Percentiles rank a stretch among this genome's conserved stretches.
Evolutionary conservation across 2,113 vertebrate genomes (phyloP).

Genomic region (Rhabdomys dilectus): DNA sequence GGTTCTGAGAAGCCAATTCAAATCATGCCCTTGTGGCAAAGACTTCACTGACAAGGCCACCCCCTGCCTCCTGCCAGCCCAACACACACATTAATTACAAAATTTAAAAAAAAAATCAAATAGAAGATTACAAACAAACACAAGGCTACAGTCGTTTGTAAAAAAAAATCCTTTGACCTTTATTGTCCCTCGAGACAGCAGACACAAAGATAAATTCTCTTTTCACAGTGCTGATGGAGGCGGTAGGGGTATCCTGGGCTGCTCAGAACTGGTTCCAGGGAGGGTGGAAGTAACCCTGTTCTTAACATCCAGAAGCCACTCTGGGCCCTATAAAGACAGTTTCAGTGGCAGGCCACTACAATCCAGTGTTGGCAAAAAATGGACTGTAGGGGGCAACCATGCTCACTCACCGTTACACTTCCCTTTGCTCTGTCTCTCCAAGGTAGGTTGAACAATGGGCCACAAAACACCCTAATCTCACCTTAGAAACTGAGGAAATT

Average conservation of each 20-base stretch:
- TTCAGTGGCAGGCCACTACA: too few relatives aligned
- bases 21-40: too few relatives aligned
- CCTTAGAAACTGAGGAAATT: too few relatives aligned
- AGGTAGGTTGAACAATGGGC: fast-evolving
- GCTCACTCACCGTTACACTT: not conserved
- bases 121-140: not conserved
- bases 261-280: not conserved
- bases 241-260: not conserved
- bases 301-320: fast-evolving
- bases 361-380: fast-evolving
- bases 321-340: not conserved
- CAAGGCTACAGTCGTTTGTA: not conserved
- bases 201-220: not conserved
- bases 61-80: not conserved
- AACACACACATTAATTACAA: not conserved
- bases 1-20: not conserved
- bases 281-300: fast-evolving
- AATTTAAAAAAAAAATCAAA: not conserved
- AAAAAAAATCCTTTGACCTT: not conserved
- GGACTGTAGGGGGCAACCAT: fast-evolving
- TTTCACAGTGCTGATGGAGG: too few relatives aligned
- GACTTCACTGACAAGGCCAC: too few relatives aligned
- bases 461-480: not conserved
- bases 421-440: fast-evolving
- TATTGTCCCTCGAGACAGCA: not conserved